Percentiles rank a stretch among this genome's conserved stretches.
Evolutionary conservation across 2,113 vertebrate genomes (phyloP).

Genomic region (Bettongia penicillata): DNA sequence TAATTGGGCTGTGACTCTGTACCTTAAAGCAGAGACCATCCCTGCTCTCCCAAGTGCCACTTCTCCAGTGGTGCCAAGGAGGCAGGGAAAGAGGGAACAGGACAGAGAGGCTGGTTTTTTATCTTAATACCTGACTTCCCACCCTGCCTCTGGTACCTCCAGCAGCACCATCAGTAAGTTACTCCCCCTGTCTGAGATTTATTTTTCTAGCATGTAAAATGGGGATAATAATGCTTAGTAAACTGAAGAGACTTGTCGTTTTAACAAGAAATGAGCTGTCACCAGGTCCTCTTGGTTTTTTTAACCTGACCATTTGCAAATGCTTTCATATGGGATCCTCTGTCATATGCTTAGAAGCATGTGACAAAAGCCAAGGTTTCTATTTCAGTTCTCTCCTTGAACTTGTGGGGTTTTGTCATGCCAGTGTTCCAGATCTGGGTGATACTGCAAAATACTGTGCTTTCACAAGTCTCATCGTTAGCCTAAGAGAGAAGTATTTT

Average conservation of each 20-base stretch:
- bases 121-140: not conserved
- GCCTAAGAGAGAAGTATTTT: conserved; percentile 34
- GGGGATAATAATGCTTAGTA: not conserved
- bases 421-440: not conserved
- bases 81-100: not conserved
- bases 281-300: not conserved
- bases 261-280: not conserved
- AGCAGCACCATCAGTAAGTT: not conserved
- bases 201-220: not conserved
- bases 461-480: conserved; percentile 34
- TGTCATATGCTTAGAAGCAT: not conserved
- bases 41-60: not conserved
- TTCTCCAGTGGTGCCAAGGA: not conserved
- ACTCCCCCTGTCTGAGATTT: not conserved
- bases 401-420: not conserved
- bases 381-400: conserved; percentile 52
- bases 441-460: conserved; percentile 42
- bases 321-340: not conserved
- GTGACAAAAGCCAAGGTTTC: not conserved
- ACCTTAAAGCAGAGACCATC: conserved; percentile 14
- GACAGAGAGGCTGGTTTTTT: not conserved
- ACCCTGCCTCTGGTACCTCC: not conserved
- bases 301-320: not conserved
- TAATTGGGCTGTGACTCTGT: conserved; percentile 36
- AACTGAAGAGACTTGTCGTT: not conserved